Percentiles rank a stretch among this genome's conserved stretches.
phyloP scores from a whole-genome alignment of 2,797 vertebrate genomes.

The Phalloptychus januarius region DNA sequence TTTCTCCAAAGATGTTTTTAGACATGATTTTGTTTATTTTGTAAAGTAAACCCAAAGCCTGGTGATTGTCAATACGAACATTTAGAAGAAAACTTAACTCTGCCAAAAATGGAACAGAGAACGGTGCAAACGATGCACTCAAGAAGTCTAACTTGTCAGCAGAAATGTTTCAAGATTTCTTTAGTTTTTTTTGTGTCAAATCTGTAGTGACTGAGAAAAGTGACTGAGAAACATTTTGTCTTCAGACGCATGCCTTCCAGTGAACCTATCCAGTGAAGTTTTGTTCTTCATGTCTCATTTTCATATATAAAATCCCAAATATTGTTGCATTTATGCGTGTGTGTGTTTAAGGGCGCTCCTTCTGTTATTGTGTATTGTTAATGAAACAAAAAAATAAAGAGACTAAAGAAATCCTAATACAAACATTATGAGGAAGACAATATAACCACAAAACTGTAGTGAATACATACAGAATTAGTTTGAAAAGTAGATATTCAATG shows the following conservation, averaged over 20 bases:
- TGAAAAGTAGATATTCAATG: not conserved
- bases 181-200: not conserved
- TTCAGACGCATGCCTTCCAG: not conserved
- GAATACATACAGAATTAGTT: not conserved
- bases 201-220: not conserved
- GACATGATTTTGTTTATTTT: not conserved
- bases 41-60: too few relatives aligned
- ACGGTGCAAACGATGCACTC: too few relatives aligned
- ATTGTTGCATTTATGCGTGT: too few relatives aligned
- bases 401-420: not conserved
- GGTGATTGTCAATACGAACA: too few relatives aligned
- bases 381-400: not conserved
- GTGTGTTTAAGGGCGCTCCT: too few relatives aligned
- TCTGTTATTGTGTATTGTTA: too few relatives aligned
- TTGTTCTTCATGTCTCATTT: not conserved
- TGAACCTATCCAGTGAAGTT: not conserved
- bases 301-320: not conserved
- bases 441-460: not conserved
- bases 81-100: too few relatives aligned
- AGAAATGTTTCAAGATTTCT: too few relatives aligned
- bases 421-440: not conserved
- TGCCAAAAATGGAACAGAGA: too few relatives aligned
- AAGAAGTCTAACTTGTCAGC: too few relatives aligned
- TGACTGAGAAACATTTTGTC: not conserved
- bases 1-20: not conserved